Conservation (phyloP, 2,888 invertebrate genomes). For the Mimumesa dahlbomi region DNA sequence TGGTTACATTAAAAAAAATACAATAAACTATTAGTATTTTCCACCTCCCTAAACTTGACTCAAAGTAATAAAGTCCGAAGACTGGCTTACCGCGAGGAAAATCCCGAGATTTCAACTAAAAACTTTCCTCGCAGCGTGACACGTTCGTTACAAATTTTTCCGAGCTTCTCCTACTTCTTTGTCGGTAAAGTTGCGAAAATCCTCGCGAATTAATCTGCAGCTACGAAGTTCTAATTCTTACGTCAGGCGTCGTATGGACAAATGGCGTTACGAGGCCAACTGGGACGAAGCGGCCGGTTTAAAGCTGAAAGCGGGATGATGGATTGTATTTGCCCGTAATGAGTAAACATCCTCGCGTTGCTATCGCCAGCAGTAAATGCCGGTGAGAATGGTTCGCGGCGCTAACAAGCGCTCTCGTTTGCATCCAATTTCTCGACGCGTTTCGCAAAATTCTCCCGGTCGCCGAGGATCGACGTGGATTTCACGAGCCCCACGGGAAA, state of each 20-base stretch:
- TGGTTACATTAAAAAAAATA: no score
- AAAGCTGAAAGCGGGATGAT: conserved; percentile 37
- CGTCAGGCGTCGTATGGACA: not conserved
- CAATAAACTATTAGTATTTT: no score
- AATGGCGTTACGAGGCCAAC: conserved; percentile 1
- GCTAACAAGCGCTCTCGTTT: conserved; percentile 64
- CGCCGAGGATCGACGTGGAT: conserved; percentile 15
- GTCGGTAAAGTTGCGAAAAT: no score
- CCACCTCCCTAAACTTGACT: no score
- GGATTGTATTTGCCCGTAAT: conserved; percentile 68
- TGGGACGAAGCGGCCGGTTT: conserved; percentile 1
- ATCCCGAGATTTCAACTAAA: no score
- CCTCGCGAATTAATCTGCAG: not conserved
- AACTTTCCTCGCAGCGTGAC: no score
- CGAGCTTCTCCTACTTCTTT: no score
- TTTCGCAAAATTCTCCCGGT: conserved; percentile 34
- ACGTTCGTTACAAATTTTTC: no score
- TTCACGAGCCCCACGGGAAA: not conserved
- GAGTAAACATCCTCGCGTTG: conserved; percentile 62
- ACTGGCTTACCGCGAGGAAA: no score
- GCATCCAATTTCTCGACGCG: conserved; percentile 55
- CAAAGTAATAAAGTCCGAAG: no score
- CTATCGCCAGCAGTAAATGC: conserved; percentile 32
- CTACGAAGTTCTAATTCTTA: not conserved
- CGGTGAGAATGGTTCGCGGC: conserved; percentile 28